Percentiles rank a stretch among this genome's conserved stretches.
Evolutionary conservation across 1,140 invertebrate species (phyloP).

Genomic region (Zeugodacus cucurbitae): DNA sequence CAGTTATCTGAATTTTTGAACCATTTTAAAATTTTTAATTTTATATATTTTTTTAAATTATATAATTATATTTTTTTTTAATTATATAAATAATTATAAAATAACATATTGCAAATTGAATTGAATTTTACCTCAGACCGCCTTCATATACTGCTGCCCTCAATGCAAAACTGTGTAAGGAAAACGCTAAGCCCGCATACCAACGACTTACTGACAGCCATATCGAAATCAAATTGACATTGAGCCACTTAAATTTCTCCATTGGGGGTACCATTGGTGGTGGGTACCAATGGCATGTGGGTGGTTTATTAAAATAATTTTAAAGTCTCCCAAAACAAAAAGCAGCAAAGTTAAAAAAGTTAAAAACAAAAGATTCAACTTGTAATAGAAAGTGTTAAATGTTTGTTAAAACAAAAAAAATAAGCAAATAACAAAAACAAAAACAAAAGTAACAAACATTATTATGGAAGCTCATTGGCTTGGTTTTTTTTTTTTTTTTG

Average conservation of each 20-base stretch:
- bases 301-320: not conserved
- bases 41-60: too few species aligned
- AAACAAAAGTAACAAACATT: not conserved
- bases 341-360: not conserved
- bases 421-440: not conserved
- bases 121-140: too few species aligned
- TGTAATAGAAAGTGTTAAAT: not conserved
- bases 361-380: not conserved
- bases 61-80: too few species aligned
- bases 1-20: too few species aligned
- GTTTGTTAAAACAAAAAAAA: not conserved
- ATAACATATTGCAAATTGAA: too few species aligned
- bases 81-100: too few species aligned
- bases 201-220: not conserved
- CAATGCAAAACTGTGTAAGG: not conserved
- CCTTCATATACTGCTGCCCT: not conserved
- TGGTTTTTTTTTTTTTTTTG: not conserved
- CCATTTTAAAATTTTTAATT: too few species aligned
- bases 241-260: constrained; percentile 32
- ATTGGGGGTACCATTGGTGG: not conserved
- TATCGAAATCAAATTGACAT: not conserved
- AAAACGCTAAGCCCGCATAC: not conserved
- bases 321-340: not conserved
- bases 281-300: not conserved
- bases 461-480: not conserved